Evolutionary conservation across 2,888 invertebrate species (phyloP).

Genomic region (Ormyrus thymus): DNA sequence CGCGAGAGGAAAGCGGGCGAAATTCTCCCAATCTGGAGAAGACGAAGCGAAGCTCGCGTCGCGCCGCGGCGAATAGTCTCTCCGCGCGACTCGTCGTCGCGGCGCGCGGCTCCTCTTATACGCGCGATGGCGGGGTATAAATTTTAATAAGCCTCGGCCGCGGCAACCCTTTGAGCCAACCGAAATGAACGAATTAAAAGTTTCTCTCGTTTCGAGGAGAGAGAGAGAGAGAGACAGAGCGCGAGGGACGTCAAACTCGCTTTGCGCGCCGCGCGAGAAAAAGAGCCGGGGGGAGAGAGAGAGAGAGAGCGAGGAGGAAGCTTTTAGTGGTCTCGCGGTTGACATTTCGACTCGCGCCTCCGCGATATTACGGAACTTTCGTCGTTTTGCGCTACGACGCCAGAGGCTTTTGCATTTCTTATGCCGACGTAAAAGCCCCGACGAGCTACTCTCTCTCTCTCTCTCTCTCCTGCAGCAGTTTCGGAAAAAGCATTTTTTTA

Average conservation of each 20-base stretch:
- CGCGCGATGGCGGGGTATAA: slow-evolving; percentile 64
- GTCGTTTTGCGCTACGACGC: slow-evolving; percentile 64
- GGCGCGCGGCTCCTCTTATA: neutral
- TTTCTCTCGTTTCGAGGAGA: slow-evolving; percentile 67
- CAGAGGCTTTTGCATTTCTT: slow-evolving; percentile 60
- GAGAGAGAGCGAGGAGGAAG: slow-evolving; percentile 24
- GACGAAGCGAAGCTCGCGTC: no score
- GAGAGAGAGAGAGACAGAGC: slow-evolving; percentile 3
- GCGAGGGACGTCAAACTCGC: neutral
- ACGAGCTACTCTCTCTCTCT: neutral
- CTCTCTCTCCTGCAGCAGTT: neutral
- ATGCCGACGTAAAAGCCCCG: slow-evolving; percentile 49
- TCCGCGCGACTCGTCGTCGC: slow-evolving; percentile 16
- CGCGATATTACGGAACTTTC: slow-evolving; percentile 70
- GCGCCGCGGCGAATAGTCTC: no score
- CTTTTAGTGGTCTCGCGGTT: slow-evolving; percentile 71
- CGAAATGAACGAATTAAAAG: slow-evolving; percentile 75
- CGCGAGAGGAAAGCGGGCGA: no score
- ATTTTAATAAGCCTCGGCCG: slow-evolving; percentile 73
- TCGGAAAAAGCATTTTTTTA: slow-evolving; percentile 20
- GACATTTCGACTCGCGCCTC: slow-evolving; percentile 70
- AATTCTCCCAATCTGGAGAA: no score
- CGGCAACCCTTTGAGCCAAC: slow-evolving; percentile 71
- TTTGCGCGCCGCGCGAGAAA: slow-evolving; percentile 42
- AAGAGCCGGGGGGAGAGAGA: slow-evolving; percentile 43